These are phyloP conservation scores for Amphiprion percula DNA, from an alignment of 2,113 vertebrate species.

Conservation along the genomic window DNA sequence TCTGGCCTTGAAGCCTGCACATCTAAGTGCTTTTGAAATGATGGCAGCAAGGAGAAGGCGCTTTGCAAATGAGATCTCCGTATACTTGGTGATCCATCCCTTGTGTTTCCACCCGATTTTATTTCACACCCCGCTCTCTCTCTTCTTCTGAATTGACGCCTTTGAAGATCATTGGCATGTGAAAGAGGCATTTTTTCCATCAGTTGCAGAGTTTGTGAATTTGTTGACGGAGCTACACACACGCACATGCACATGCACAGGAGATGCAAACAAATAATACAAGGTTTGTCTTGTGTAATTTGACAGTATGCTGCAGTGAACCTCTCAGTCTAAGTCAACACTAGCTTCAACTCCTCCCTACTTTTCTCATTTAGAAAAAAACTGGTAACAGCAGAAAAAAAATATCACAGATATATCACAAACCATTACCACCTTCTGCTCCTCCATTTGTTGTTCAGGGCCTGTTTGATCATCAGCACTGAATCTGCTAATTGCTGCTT, in stretches of 20 bases:
- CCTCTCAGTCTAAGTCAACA: conserved; percentile 9
- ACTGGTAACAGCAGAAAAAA: conserved; percentile 27
- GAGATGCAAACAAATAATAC: conserved; percentile 43
- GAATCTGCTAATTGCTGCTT: conserved; percentile 57
- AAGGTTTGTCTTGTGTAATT: conserved; percentile 18
- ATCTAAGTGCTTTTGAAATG: conserved; percentile 77
- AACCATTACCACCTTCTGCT: conserved; percentile 59
- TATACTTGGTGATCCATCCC: conserved; percentile 59
- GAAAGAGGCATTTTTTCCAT: conserved; percentile 55
- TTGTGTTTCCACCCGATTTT: conserved; percentile 59
- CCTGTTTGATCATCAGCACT: conserved; percentile 45
- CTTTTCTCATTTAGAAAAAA: conserved; percentile 32
- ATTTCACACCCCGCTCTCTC: conserved; percentile 33
- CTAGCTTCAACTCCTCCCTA: background rate
- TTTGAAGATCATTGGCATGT: conserved; percentile 65
- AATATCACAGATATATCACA: conserved; percentile 35
- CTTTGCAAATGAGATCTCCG: conserved; percentile 74
- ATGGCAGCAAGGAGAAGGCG: conserved; percentile 56
- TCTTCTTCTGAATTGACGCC: conserved; percentile 44
- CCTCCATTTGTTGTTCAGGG: conserved; percentile 49
- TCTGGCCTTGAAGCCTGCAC: conserved; percentile 71
- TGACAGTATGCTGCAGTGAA: conserved; percentile 11
- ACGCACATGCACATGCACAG: background rate
- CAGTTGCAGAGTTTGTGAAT: conserved; percentile 44
- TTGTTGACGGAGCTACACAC: conserved; percentile 36